phyloP scores from a whole-genome alignment of 2,113 vertebrate genomes.

The Mustelus asterias region DNA sequence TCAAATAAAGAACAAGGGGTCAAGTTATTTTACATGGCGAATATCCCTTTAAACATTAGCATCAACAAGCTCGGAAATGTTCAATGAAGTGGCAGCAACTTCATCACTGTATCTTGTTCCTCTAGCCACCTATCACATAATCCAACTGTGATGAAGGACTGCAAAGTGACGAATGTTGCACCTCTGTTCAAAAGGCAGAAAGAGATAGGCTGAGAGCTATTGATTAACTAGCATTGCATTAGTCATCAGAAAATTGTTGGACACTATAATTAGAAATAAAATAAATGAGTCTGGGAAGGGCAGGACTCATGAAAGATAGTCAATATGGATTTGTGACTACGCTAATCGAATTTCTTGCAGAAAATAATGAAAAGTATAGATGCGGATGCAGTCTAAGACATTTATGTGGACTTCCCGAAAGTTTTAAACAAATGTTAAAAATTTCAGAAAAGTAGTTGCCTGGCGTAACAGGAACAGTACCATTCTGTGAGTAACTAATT shows the following conservation, averaged over 20 bases:
- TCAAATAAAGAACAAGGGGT: background rate
- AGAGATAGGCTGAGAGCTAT: background rate
- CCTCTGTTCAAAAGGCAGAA: background rate
- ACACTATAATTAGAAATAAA: background rate
- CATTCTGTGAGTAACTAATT: background rate
- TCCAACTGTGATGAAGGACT: background rate
- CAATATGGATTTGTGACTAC: background rate
- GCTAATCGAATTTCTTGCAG: background rate
- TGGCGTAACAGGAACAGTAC: background rate
- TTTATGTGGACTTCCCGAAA: background rate
- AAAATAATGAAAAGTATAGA: background rate
- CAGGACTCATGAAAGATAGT: background rate
- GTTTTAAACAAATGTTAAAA: background rate
- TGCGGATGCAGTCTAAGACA: background rate
- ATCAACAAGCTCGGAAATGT: background rate
- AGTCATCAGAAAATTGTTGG: background rate
- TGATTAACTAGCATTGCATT: background rate
- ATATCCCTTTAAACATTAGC: background rate
- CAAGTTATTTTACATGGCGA: background rate
- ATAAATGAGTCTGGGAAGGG: background rate
- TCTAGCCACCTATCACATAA: background rate
- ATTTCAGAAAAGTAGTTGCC: background rate
- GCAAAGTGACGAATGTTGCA: slow-evolving; percentile 7
- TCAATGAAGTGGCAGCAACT: background rate
- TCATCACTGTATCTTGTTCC: background rate